phyloP scores from a whole-genome alignment of 2,888 invertebrate genomes.

The Panorpa germanica region DNA sequence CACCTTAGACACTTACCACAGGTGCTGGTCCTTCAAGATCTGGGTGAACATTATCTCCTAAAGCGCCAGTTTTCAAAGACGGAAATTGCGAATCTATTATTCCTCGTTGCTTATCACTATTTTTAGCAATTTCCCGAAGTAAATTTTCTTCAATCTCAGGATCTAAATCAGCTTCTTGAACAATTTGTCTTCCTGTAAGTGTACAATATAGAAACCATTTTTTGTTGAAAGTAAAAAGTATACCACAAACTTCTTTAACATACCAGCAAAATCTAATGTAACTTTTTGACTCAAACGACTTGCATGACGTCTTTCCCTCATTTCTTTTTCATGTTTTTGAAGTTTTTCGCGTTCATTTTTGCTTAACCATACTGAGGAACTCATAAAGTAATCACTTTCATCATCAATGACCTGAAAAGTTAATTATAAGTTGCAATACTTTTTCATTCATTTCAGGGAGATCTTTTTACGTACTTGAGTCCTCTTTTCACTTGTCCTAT shows the following conservation, averaged over 20 bases:
- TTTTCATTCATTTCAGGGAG: neutral
- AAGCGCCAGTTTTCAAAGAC: constrained; percentile 9
- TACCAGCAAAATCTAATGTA: constrained; percentile 59
- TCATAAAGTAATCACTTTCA: constrained; percentile 81
- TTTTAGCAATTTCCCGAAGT: constrained; percentile 23
- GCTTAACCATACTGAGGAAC: constrained; percentile 67
- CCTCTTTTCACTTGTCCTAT: constrained; percentile 46
- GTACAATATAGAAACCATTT: constrained; percentile 6
- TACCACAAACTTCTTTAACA: constrained; percentile 10
- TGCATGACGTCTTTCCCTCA: constrained; percentile 46
- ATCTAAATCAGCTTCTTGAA: constrained; percentile 26
- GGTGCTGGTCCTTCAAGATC: constrained; percentile 16
- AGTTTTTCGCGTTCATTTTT: constrained; percentile 46
- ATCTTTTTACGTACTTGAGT: constrained; percentile 14
- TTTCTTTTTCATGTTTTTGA: constrained; percentile 42
- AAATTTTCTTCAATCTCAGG: constrained; percentile 23
- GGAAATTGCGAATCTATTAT: constrained; percentile 1
- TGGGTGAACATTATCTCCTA: constrained; percentile 13
- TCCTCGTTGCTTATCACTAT: constrained; percentile 11
- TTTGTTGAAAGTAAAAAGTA: neutral
- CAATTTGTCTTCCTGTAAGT: constrained; percentile 23
- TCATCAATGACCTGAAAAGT: constrained; percentile 45
- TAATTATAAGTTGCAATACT: neutral
- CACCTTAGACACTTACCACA: constrained; percentile 12
- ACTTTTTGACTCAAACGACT: constrained; percentile 47